Evolutionary conservation across 2,797 vertebrate genomes (phyloP).

Genomic region (Odontamblyopus rebecca): DNA sequence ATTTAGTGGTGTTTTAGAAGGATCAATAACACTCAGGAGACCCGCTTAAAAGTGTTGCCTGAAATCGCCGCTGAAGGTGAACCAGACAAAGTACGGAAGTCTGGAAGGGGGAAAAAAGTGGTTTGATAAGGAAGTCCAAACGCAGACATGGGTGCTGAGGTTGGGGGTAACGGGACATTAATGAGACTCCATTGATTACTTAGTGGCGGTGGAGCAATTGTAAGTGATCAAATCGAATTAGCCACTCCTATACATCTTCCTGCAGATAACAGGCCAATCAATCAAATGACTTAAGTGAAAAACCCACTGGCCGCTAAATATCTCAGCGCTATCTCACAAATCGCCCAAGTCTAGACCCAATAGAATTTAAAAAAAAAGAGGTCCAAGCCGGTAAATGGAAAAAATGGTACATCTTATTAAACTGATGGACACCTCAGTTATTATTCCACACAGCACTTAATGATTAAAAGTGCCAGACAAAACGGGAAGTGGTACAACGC

Average conservation of each 20-base stretch:
- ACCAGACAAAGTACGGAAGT: slow-evolving; percentile 5
- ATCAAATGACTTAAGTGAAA: slow-evolving; percentile 69
- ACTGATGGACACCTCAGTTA: slow-evolving; percentile 21
- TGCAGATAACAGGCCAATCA: slow-evolving; percentile 69
- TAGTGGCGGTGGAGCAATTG: slow-evolving; percentile 65
- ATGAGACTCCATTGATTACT: slow-evolving; percentile 69
- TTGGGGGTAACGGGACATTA: slow-evolving; percentile 52
- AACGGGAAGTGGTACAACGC: slow-evolving; percentile 10
- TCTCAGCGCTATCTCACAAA: slow-evolving; percentile 54
- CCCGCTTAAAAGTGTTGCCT: not conserved
- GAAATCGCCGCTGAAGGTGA: slow-evolving; percentile 12
- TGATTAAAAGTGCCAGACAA: slow-evolving; percentile 16
- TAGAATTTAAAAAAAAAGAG: slow-evolving; percentile 25
- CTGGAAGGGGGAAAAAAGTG: not conserved
- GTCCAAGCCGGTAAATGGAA: slow-evolving; percentile 30
- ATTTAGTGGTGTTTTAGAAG: not conserved
- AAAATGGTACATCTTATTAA: slow-evolving; percentile 9
- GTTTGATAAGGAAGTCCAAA: slow-evolving; percentile 31
- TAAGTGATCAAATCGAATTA: slow-evolving; percentile 79
- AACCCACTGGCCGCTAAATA: slow-evolving; percentile 59
- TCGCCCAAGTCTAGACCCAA: slow-evolving; percentile 40
- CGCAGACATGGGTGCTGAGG: slow-evolving; percentile 26
- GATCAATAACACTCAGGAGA: slow-evolving; percentile 4
- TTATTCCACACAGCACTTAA: slow-evolving; percentile 11
- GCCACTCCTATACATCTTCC: slow-evolving; percentile 65